Evolutionary conservation across 2,888 invertebrate genomes (phyloP).

Genomic region (Quadriops clusia): DNA sequence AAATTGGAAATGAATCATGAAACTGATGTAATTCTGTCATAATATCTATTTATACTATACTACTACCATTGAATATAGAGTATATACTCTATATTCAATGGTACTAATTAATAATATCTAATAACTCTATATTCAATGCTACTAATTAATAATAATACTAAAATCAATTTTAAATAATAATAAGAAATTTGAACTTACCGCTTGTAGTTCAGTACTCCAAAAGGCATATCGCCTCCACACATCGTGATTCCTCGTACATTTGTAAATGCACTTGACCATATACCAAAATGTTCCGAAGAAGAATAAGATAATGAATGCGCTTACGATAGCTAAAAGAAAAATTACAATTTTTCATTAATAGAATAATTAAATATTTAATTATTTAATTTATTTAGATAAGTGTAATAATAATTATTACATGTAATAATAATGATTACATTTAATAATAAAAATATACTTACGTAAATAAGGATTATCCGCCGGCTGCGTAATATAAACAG

Average conservation of each 20-base stretch:
- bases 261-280: slow-evolving; percentile 37
- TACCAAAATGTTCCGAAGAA: slow-evolving; percentile 38
- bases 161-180: not conserved
- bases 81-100: too few relatives aligned
- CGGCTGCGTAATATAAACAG: slow-evolving; percentile 31
- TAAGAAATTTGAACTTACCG: slow-evolving; percentile 21
- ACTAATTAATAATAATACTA: too few relatives aligned
- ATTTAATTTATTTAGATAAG: slow-evolving; percentile 6
- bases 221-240: slow-evolving; percentile 18
- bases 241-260: slow-evolving; percentile 23
- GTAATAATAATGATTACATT: too few relatives aligned
- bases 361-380: slow-evolving; percentile 4
- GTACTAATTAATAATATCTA: too few relatives aligned
- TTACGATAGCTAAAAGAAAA: slow-evolving; percentile 32
- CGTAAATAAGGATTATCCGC: slow-evolving; percentile 37
- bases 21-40: too few relatives aligned
- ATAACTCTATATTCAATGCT: too few relatives aligned
- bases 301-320: slow-evolving; percentile 34
- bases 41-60: too few relatives aligned
- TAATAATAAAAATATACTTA: slow-evolving; percentile 21
- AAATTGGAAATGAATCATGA: too few relatives aligned
- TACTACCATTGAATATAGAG: too few relatives aligned
- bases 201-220: slow-evolving; percentile 27
- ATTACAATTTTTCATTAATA: slow-evolving; percentile 9
- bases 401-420: too few relatives aligned